Percentiles rank a stretch among this genome's conserved stretches.
Conservation (phyloP, 2,113 vertebrate species). For the Hipposideros armiger region DNA sequence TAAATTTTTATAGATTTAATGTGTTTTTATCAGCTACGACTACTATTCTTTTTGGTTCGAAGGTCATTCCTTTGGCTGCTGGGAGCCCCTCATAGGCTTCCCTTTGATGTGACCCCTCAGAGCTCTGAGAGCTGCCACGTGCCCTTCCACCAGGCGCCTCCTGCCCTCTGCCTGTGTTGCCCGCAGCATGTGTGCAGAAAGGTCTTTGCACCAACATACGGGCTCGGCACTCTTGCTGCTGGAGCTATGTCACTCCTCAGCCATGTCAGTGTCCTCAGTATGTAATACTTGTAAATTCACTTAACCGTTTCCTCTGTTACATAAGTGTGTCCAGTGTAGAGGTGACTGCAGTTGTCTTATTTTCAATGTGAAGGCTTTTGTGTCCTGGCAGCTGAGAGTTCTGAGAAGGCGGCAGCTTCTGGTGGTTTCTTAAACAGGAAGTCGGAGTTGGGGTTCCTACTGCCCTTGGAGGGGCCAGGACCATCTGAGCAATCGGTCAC, state of each 20-base stretch:
- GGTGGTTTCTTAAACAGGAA: no score
- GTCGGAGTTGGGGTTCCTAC: no score
- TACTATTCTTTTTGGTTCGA: neutral
- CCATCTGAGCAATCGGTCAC: no score
- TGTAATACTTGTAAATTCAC: neutral
- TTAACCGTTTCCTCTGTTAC: accelerated
- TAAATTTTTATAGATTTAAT: neutral
- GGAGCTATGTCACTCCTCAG: accelerated
- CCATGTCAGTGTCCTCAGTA: neutral
- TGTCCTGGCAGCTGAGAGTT: no score
- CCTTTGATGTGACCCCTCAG: neutral
- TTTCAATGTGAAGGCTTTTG: no score
- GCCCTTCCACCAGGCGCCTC: neutral
- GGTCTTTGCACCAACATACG: accelerated
- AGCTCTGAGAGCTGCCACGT: no score
- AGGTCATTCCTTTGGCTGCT: neutral
- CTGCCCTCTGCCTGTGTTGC: neutral
- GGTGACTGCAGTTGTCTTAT: no score
- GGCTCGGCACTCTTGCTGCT: neutral
- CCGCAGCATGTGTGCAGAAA: no score
- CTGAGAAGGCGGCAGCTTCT: no score
- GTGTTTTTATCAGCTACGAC: neutral
- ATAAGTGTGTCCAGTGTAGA: neutral
- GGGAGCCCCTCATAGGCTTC: no score
- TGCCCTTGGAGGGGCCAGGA: no score